A percentile compares a stretch with the other conserved stretches of the same genome.
Conservation (phyloP, 1,140 invertebrate species). For the Euschistus heros region DNA sequence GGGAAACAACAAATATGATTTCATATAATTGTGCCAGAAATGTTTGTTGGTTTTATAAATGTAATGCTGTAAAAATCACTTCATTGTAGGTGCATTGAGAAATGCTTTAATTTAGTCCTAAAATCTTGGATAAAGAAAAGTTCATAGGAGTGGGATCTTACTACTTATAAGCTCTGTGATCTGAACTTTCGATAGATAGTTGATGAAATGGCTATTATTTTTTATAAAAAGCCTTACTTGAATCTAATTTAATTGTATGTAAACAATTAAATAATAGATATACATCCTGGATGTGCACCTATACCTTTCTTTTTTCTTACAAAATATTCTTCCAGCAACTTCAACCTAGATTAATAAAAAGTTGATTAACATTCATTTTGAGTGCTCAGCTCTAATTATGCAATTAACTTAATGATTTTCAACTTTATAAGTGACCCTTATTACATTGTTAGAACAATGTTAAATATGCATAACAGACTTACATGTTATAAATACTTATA, state of each 20-base stretch:
- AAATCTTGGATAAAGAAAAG: constrained; percentile 23
- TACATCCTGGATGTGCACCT: too few relatives aligned
- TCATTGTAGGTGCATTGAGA: constrained; percentile 23
- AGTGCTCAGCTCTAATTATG: too few relatives aligned
- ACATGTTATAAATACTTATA: constrained; percentile 14
- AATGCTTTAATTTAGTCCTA: constrained; percentile 27
- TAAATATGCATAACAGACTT: too few relatives aligned
- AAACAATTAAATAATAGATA: not conserved
- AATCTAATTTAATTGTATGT: not conserved
- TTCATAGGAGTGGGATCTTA: constrained; percentile 23
- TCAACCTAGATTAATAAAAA: not conserved
- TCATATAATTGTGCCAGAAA: constrained; percentile 27
- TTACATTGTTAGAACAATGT: too few relatives aligned
- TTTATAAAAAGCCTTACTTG: not conserved
- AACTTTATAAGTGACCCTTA: too few relatives aligned
- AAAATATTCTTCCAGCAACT: not conserved
- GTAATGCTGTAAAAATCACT: constrained; percentile 24
- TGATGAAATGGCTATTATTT: constrained; percentile 17
- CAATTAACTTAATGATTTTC: too few relatives aligned
- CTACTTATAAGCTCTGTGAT: constrained; percentile 27
- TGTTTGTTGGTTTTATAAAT: constrained; percentile 25
- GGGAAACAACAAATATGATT: not conserved
- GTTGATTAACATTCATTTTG: too few relatives aligned
- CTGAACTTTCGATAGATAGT: constrained; percentile 23
- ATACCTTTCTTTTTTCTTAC: too few relatives aligned